Evolutionary conservation across 2,797 vertebrate genomes (phyloP).

Genomic region (Decapterus maruadsi): DNA sequence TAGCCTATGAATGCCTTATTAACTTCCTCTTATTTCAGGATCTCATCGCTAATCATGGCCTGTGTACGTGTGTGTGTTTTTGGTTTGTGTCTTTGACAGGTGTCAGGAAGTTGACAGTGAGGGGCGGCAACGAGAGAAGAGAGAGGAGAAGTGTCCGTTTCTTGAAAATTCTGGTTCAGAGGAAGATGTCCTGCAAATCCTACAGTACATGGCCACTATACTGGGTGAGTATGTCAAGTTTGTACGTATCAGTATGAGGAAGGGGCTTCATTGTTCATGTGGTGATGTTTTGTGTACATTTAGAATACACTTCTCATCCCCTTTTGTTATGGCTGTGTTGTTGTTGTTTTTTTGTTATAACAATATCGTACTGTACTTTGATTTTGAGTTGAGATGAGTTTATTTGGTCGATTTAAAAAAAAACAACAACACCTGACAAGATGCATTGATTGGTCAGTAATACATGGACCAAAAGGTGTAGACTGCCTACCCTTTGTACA

Average conservation of each 20-base stretch:
- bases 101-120: conserved; percentile 90
- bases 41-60: conserved; percentile 9
- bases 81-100: conserved; percentile 77
- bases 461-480: too few species aligned
- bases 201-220: conserved; percentile 94
- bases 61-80: conserved; percentile 24
- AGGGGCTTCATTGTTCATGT: background rate
- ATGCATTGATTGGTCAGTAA: too few species aligned
- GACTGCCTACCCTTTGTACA: too few species aligned
- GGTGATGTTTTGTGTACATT: conserved; percentile 11
- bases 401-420: too few species aligned
- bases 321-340: conserved; percentile 17
- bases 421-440: too few species aligned
- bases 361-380: conserved; percentile 18
- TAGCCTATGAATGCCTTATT: background rate
- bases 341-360: background rate
- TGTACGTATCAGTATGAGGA: background rate
- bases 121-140: conserved; percentile 88
- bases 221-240: conserved; percentile 85
- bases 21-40: background rate
- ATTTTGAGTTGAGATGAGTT: background rate
- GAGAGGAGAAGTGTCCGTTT: conserved; percentile 91
- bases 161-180: conserved; percentile 91
- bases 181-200: conserved; percentile 94
- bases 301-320: background rate